A percentile compares a stretch with the other conserved stretches of the same genome.
Evolutionary conservation across 2,113 vertebrate genomes (phyloP).

Genomic region (Myrmecophaga tridactyla): DNA sequence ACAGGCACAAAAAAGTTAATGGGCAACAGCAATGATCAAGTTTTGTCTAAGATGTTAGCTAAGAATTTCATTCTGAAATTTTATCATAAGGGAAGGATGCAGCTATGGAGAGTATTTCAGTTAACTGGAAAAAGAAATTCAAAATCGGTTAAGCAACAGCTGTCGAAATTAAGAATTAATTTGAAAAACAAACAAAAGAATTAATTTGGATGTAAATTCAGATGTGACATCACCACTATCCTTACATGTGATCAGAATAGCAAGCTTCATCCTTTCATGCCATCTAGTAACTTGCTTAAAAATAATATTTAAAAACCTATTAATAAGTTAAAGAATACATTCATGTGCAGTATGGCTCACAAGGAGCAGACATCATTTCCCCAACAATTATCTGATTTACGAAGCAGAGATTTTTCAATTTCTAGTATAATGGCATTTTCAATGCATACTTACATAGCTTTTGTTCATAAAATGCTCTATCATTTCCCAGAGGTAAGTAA

Average conservation of each 20-base stretch:
- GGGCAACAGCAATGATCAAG: conserved; percentile 1
- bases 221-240: not conserved
- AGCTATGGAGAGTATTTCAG: not conserved
- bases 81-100: not conserved
- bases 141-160: not conserved
- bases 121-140: not conserved
- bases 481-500: conserved; percentile 41
- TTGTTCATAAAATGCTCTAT: conserved; percentile 35
- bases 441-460: conserved; percentile 30
- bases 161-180: conserved; percentile 14
- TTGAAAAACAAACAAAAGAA: too few species aligned
- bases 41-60: not conserved
- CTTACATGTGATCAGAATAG: not conserved
- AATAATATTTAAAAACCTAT: not conserved
- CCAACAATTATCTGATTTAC: conserved; percentile 9
- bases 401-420: conserved; percentile 35
- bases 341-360: not conserved
- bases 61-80: conserved; percentile 33
- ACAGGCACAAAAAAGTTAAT: conserved; percentile 24
- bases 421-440: conserved; percentile 42
- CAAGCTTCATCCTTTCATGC: not conserved
- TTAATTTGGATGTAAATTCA: not conserved
- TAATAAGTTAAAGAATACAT: not conserved
- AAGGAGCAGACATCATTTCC: not conserved
- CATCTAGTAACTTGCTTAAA: not conserved